These are phyloP conservation scores for Abscondita cerata DNA, from an alignment of 2,888 invertebrate species.

Conservation along the genomic window DNA sequence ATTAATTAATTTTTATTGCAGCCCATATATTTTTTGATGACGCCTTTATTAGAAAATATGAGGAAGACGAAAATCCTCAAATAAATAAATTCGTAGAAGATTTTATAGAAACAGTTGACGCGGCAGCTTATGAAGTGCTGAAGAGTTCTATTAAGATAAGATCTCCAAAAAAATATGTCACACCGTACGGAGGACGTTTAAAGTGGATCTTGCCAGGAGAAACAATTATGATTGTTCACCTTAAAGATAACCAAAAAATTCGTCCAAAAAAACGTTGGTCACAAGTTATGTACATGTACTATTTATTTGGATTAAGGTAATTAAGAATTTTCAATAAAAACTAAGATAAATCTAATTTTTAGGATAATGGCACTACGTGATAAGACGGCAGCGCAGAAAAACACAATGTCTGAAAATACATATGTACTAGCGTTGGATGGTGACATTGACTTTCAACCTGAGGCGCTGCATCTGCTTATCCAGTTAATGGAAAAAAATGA, in stretches of 20 bases:
- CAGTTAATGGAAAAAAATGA: constrained; percentile 87
- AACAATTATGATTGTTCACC: constrained; percentile 82
- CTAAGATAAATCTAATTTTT: constrained; percentile 19
- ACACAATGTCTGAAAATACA: constrained; percentile 67
- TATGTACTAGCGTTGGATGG: constrained; percentile 86
- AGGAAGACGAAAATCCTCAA: constrained; percentile 72
- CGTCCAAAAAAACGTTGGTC: constrained; percentile 93
- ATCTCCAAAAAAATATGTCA: constrained; percentile 77
- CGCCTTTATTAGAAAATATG: constrained; percentile 72
- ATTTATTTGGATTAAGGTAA: constrained; percentile 80
- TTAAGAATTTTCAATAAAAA: constrained; percentile 56
- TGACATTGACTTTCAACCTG: constrained; percentile 87
- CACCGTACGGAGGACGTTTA: constrained; percentile 87
- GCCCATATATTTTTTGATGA: constrained; percentile 88
- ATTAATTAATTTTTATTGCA: constrained; percentile 47
- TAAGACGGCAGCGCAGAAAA: constrained; percentile 57
- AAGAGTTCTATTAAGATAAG: constrained; percentile 67
- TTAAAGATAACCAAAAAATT: constrained; percentile 89
- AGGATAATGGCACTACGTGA: constrained; percentile 52
- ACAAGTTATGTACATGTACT: constrained; percentile 96
- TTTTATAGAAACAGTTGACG: constrained; percentile 74
- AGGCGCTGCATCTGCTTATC: constrained; percentile 78
- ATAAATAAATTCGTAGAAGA: constrained; percentile 83
- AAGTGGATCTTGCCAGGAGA: constrained; percentile 86
- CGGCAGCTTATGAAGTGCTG: constrained; percentile 77